These are phyloP conservation scores for Biston betularia DNA, from an alignment of 2,888 invertebrate genomes.

Conservation along the genomic window DNA sequence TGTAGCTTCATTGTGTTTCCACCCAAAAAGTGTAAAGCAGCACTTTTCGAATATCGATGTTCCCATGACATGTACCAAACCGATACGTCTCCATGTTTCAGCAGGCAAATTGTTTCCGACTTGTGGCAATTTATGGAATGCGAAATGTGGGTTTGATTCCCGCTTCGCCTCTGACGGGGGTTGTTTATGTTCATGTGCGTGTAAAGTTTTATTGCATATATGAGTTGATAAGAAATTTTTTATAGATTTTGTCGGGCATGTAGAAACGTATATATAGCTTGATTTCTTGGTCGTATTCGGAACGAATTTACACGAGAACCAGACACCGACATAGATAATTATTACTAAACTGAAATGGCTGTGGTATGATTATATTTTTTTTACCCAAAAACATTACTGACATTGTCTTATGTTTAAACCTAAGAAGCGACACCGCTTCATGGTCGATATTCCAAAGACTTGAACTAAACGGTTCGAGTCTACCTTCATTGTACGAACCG, in stretches of 20 bases:
- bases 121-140: constrained; percentile 71
- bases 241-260: not conserved
- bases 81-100: constrained; percentile 60
- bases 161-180: constrained; percentile 32
- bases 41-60: not conserved
- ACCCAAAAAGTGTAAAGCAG: too few relatives aligned
- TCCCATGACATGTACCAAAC: constrained; percentile 49
- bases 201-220: constrained; percentile 18
- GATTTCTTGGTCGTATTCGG: not conserved
- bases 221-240: constrained; percentile 14
- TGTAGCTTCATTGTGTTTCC: too few relatives aligned
- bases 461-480: too few relatives aligned
- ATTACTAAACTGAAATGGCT: too few relatives aligned
- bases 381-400: too few relatives aligned
- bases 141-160: constrained; percentile 55
- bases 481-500: too few relatives aligned
- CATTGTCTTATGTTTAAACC: too few relatives aligned
- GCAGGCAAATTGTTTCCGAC: constrained; percentile 77
- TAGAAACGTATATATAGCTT: not conserved
- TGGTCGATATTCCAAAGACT: too few relatives aligned
- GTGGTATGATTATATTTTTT: too few relatives aligned
- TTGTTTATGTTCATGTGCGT: constrained; percentile 42
- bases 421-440: too few relatives aligned
- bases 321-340: too few relatives aligned
- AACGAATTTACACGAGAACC: too few relatives aligned